These are phyloP conservation scores for Platerodrilus igneus DNA, from an alignment of 2,888 invertebrate species.

Conservation along the genomic window DNA sequence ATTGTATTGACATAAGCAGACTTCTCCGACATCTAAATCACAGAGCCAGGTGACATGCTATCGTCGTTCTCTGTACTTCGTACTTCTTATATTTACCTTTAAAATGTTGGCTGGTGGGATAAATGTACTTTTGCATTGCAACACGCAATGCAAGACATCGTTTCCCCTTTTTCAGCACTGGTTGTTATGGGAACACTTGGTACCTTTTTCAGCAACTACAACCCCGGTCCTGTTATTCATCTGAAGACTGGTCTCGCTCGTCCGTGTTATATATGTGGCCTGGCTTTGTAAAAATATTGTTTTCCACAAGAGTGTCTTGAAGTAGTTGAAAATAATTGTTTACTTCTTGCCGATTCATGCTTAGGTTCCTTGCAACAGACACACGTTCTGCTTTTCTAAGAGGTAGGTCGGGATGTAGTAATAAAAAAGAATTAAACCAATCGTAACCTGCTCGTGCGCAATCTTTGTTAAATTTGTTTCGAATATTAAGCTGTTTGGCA, in stretches of 20 bases:
- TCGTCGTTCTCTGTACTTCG: slow-evolving; percentile 29
- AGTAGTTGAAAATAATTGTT: too few species aligned
- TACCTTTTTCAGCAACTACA: slow-evolving; percentile 39
- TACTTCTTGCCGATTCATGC: too few species aligned
- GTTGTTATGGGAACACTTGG: slow-evolving; percentile 36
- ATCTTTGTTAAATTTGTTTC: slow-evolving; percentile 20
- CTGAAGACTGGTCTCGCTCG: slow-evolving; percentile 31
- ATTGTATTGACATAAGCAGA: slow-evolving; percentile 31
- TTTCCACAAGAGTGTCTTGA: slow-evolving; percentile 29
- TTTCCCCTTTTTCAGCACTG: too few species aligned
- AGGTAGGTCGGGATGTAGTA: slow-evolving; percentile 25
- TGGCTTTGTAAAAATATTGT: slow-evolving; percentile 33
- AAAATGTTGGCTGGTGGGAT: slow-evolving; percentile 30
- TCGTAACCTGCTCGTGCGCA: too few species aligned
- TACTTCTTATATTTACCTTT: slow-evolving; percentile 29
- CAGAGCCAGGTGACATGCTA: slow-evolving; percentile 23
- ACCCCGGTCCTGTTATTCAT: slow-evolving; percentile 39
- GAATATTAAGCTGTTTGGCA: slow-evolving; percentile 8
- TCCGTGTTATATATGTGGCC: slow-evolving; percentile 36
- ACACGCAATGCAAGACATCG: slow-evolving; percentile 31
- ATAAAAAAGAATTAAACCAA: slow-evolving; percentile 32
- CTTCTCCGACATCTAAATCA: slow-evolving; percentile 31
- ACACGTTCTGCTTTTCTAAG: slow-evolving; percentile 35
- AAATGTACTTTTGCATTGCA: slow-evolving; percentile 34
- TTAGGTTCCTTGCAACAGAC: too few species aligned